phyloP scores from a whole-genome alignment of 1,140 invertebrate genomes.

The Drosophila tristis region DNA sequence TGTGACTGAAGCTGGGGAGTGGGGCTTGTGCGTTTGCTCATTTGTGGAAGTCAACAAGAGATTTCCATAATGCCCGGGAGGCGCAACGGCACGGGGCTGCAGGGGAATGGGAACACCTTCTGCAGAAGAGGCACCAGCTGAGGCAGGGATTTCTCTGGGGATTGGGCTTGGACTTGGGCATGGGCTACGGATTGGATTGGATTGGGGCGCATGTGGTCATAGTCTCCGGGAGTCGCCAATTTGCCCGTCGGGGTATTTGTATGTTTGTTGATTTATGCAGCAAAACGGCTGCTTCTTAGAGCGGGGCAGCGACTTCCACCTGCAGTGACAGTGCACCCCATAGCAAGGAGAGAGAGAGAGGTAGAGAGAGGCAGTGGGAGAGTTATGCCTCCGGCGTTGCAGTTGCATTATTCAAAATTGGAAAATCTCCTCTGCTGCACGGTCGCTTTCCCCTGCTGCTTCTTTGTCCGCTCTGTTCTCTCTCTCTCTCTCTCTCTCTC shows the following conservation, averaged over 20 bases:
- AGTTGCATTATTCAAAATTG: conserved; percentile 74
- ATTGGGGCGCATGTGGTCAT: conserved; percentile 24
- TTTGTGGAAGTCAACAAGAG: conserved; percentile 77
- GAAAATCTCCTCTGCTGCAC: conserved; percentile 26
- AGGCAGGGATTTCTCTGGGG: background rate
- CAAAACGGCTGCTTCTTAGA: conserved; percentile 35
- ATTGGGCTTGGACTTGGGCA: conserved; percentile 11
- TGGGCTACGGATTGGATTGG: conserved; percentile 8
- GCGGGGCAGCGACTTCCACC: conserved; percentile 15
- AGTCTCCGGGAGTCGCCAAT: conserved; percentile 53
- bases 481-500: background rate
- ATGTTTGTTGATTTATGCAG: conserved; percentile 55
- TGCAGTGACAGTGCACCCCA: conserved; percentile 7
- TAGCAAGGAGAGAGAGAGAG: no score
- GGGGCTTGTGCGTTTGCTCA: conserved; percentile 71
- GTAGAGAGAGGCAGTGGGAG: no score
- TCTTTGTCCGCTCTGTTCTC: no score
- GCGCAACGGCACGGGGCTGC: background rate
- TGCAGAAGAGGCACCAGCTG: background rate
- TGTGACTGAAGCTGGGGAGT: conserved; percentile 1
- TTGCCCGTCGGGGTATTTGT: conserved; percentile 48
- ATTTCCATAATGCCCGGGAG: conserved; percentile 65
- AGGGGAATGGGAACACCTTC: background rate
- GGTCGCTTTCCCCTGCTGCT: no score
- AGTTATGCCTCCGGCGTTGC: conserved; percentile 30